Evolutionary conservation across 35 echinoderm and acorn worm species (phyloP).

Genomic region (Eucidaris tribuloides): DNA sequence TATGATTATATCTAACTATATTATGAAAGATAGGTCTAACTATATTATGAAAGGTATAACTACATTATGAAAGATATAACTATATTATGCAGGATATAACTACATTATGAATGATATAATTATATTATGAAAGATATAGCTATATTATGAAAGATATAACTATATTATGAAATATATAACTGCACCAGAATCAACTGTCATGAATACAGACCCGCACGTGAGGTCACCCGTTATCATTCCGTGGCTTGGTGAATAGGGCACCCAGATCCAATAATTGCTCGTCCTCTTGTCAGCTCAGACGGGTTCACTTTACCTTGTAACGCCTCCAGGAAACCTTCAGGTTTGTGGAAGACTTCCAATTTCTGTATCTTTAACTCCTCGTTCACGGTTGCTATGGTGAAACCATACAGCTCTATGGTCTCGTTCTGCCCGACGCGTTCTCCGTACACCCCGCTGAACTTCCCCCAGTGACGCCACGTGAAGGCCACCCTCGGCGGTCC

Average conservation of each 20-base stretch:
- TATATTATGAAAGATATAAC: too few species aligned
- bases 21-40: too few species aligned
- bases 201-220: too few species aligned
- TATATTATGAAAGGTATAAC: too few species aligned
- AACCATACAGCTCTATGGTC: conserved; percentile 42
- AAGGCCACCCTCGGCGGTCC: conserved; percentile 61
- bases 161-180: too few species aligned
- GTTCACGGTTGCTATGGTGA: conserved; percentile 41
- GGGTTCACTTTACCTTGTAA: conserved; percentile 15
- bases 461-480: conserved; percentile 70
- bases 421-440: conserved; percentile 21
- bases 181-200: too few species aligned
- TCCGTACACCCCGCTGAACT: conserved; percentile 35
- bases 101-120: too few species aligned
- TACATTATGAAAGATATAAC: too few species aligned
- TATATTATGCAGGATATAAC: too few species aligned
- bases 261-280: conserved; percentile 8
- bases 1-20: too few species aligned
- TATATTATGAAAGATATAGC: too few species aligned
- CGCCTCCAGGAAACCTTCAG: conserved; percentile 39
- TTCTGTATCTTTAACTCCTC: conserved; percentile 35
- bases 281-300: conserved; percentile 4
- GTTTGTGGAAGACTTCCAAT: conserved; percentile 52
- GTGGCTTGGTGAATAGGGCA: conserved; percentile 12
- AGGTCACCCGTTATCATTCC: neutral